These are phyloP conservation scores for Monarcha castaneiventris DNA, from an alignment of 2,113 vertebrate genomes.

Conservation along the genomic window DNA sequence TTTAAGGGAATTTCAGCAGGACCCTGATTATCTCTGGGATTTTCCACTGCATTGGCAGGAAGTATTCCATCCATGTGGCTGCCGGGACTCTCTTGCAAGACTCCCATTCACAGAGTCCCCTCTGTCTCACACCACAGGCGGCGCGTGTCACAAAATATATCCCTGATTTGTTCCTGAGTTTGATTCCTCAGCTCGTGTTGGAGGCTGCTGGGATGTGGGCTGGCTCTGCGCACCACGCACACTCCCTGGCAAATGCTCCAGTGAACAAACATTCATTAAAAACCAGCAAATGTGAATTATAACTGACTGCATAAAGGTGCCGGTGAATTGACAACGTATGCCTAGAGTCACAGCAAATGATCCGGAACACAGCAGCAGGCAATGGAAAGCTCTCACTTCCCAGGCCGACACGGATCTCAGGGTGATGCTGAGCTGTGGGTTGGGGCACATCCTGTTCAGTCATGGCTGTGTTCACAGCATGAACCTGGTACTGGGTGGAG, in stretches of 20 bases:
- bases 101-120: background rate
- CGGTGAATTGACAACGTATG: background rate
- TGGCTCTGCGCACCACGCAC: background rate
- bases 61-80: background rate
- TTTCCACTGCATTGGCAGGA: background rate
- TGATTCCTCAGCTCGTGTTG: background rate
- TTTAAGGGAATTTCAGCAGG: background rate
- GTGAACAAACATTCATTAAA: conserved; percentile 30
- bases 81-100: background rate
- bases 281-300: background rate
- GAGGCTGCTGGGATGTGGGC: conserved; percentile 3
- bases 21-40: background rate
- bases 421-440: background rate
- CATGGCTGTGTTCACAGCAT: background rate
- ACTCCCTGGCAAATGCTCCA: background rate
- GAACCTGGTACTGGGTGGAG: background rate
- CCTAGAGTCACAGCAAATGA: background rate
- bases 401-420: background rate
- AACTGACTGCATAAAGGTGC: background rate
- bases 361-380: background rate
- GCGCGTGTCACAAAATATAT: background rate
- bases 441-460: background rate
- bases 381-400: background rate
- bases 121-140: background rate
- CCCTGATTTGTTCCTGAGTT: background rate